Base-by-base conservation (phyloP, 2,888 invertebrate genomes). In the Thyatira batis region DNA sequence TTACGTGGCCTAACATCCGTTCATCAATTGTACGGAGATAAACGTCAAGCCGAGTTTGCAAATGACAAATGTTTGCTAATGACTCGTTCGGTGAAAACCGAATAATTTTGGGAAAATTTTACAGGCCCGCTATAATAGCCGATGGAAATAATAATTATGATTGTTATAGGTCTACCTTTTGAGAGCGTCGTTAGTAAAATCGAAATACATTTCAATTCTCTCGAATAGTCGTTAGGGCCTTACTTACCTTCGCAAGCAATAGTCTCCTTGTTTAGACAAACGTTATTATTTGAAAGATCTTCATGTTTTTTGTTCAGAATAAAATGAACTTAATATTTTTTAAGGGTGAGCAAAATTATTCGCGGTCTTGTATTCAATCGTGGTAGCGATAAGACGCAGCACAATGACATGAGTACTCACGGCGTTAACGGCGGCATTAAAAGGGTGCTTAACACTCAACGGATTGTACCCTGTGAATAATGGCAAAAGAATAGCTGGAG, bases 41-140 rank as follows among this genome's bases (percentile, higher is more conserved):
- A 87, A 84, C 82, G 87, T 89, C 87, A 84, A 73, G 74, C 78
- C 71, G 85, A 84, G 85, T 86, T 87, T 86, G 84, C 83, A 85
- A 87, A 86, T 87, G 87, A 87, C 86, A 87, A 88, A 89, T 89
- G 87, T 86, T 85, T 85, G 85, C 87, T 88, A 89, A 89, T 87
- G 87, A 85, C 84, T 83, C 73, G 74, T 69, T 64, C 69, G 77
- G 67, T 71, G 80, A 78, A 84, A 84, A 82, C 80, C 82, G 78
- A 84, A 82, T 80, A 80, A 84, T 85, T 84, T 75, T 64, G 58
- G 69, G 72, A 78, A 81, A 78, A 82, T 83, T 84, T 84, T 78
- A 80, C 78, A 73, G 71, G 64, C 59, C 58, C 60, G 69, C 73
- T 74, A 73, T 80, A 74, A 75, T 67, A 58, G 52, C 63, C 51